Base-by-base conservation (phyloP, 2,113 vertebrate genomes). In the Bos indicus region DNA sequence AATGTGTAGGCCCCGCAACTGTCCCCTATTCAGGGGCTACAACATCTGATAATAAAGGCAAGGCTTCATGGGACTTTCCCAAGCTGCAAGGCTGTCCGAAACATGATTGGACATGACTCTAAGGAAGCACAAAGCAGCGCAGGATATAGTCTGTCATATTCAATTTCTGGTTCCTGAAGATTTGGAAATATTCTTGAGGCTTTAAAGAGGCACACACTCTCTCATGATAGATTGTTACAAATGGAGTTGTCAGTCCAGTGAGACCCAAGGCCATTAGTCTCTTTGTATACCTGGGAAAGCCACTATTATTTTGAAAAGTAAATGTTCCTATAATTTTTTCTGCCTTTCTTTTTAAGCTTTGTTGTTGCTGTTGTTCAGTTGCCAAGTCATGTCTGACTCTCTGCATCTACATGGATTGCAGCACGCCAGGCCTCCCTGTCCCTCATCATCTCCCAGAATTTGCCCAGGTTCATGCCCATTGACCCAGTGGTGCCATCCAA, bases 251-350 rank as follows among this genome's bases (percentile, higher is more conserved):
- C 83, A 90, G 40, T 90, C 36, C 60, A 89, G 0, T 60, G 89
- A 91, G 23, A 90, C 30, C 87, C 36, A 95, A 43, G 87, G 12
- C 16, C 51, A 48, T 33, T 91, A 81, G 40, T 85, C 59, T 87
- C 46, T 89, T 93, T 17, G 25, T 36, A 30, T 62, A 57, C 15
- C 13, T 64, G 25, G 5, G 10, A 67, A 96, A 95, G n/a, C 48
- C 40, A 52, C 21, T 92, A 64, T 96, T 92, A 80, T 82, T 91
- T 84, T 92, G 86, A 96, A 94, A 90, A 57, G 54, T 80, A 80
- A 96, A 95, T 67, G 28, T 82, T 87, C 36, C 7, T 85, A 3
- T n/a, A 64, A 40, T 26, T 83, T 71, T 93, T 83, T 36, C 11
- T 86, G 30, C 43, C 48, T 89, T 94, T 77, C 7, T 74, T 83